Percentiles rank a stretch among this genome's conserved stretches.
These are phyloP conservation scores for Drosophila arawakana DNA, from an alignment of 1,140 invertebrate genomes.

Conservation along the genomic window DNA sequence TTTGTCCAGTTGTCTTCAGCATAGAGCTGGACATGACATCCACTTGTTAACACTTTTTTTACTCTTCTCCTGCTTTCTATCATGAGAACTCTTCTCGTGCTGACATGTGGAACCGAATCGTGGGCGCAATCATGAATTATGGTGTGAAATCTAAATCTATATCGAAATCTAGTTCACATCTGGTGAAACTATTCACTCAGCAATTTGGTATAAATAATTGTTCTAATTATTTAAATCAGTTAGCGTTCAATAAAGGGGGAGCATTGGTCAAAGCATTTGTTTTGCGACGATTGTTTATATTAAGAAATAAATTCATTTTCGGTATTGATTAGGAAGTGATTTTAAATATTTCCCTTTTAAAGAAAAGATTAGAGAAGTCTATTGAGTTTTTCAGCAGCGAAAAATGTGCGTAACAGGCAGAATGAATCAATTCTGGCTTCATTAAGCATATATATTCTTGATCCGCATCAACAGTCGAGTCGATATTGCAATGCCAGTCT, in stretches of 20 bases:
- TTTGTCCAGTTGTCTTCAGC: conserved; percentile 17
- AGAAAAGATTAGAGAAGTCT: too few species aligned
- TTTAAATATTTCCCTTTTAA: too few species aligned
- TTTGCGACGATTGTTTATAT: too few species aligned
- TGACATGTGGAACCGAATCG: conserved; percentile 48
- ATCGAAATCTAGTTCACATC: background rate
- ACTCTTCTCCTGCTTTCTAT: conserved; percentile 65
- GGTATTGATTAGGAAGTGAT: too few species aligned
- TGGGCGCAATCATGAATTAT: conserved; percentile 7
- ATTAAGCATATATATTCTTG: too few species aligned
- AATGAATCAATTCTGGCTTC: too few species aligned
- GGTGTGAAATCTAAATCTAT: conserved; percentile 15
- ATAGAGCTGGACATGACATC: conserved; percentile 63
- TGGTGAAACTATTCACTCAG: conserved; percentile 1
- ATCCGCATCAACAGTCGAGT: too few species aligned
- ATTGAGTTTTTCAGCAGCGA: too few species aligned
- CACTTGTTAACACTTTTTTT: conserved; percentile 75
- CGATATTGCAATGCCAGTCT: too few species aligned
- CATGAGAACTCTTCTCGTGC: conserved; percentile 31
- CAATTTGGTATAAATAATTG: conserved; percentile 9
- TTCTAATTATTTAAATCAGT: background rate
- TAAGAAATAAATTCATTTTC: too few species aligned
- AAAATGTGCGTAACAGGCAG: too few species aligned
- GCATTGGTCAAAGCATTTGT: too few species aligned
- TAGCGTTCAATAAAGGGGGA: background rate